Evolutionary conservation across 2,113 vertebrate genomes (phyloP).

Genomic region (Panthera leo): DNA sequence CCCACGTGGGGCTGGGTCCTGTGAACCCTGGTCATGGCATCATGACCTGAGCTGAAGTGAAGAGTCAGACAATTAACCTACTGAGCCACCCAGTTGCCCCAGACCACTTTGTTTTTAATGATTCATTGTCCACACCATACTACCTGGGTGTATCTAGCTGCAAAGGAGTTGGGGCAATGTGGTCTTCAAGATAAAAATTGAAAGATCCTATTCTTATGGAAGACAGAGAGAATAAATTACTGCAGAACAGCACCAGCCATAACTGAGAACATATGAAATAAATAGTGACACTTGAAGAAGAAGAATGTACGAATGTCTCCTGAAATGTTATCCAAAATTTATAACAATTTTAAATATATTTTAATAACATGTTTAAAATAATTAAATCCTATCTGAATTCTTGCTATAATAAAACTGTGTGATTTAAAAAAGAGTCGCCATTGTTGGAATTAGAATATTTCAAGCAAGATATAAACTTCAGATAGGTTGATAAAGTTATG

Average conservation of each 20-base stretch:
- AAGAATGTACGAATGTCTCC: background rate
- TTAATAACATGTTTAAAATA: background rate
- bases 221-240: background rate
- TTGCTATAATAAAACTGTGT: background rate
- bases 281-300: background rate
- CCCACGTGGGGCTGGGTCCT: too few species aligned
- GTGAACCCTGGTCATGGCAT: too few species aligned
- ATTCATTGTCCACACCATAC: background rate
- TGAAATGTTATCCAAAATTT: background rate
- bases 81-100: too few species aligned
- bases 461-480: background rate
- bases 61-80: too few species aligned
- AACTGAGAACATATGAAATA: background rate
- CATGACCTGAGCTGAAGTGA: too few species aligned
- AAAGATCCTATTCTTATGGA: background rate
- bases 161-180: background rate
- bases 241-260: too few species aligned
- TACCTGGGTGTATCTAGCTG: background rate
- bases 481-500: background rate
- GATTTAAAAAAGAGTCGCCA: background rate
- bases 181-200: background rate
- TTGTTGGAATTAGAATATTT: background rate
- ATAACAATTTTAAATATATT: background rate
- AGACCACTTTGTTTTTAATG: background rate
- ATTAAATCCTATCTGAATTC: background rate